Percentiles rank a stretch among this genome's conserved stretches.
Evolutionary conservation across 1,140 invertebrate genomes (phyloP).

Genomic region (Macrobrachium rosenbergii): DNA sequence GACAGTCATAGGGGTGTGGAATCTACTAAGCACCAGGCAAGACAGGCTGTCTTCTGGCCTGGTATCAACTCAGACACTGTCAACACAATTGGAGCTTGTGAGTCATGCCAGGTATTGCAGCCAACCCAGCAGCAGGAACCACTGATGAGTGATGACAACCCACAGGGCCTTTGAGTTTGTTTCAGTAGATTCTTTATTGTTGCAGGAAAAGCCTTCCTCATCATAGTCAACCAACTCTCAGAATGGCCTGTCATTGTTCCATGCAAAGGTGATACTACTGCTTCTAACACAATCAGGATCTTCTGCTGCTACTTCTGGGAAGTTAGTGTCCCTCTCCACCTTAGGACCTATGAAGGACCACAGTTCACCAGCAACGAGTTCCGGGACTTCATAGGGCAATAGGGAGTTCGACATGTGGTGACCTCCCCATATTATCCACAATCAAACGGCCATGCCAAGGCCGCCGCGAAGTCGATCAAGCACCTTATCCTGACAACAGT

Average conservation of each 20-base stretch:
- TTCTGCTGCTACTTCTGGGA: too few relatives aligned
- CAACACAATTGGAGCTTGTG: background rate
- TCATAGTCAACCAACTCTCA: background rate
- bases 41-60: too few relatives aligned
- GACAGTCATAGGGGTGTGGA: conserved; percentile 3
- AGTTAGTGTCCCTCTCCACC: too few relatives aligned
- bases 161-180: background rate
- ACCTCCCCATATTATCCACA: too few relatives aligned
- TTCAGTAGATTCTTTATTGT: background rate
- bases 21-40: background rate
- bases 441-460: too few relatives aligned
- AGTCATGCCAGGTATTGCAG: background rate
- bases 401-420: too few relatives aligned
- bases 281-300: background rate
- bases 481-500: too few relatives aligned
- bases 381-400: too few relatives aligned
- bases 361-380: too few relatives aligned
- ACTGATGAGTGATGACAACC: background rate
- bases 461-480: too few relatives aligned
- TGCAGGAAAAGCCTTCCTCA: background rate
- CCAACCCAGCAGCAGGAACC: background rate
- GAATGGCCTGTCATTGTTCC: background rate
- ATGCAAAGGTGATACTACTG: background rate
- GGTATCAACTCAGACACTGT: background rate
- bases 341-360: too few relatives aligned